Conservation (phyloP, 2,888 invertebrate species). For the Spialia ferax region DNA sequence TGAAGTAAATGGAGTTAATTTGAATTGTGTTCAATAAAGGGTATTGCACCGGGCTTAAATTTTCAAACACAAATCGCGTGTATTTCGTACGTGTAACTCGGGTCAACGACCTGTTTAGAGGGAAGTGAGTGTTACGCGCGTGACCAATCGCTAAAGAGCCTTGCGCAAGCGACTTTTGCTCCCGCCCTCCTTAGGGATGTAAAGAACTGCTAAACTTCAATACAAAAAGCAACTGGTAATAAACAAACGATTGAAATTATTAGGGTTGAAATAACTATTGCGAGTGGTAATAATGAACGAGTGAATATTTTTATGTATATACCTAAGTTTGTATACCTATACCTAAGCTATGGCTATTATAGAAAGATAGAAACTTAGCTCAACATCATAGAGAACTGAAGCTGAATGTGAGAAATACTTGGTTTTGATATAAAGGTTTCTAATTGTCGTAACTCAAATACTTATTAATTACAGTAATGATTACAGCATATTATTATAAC, state of each 20-base stretch:
- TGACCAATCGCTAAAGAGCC: constrained; percentile 71
- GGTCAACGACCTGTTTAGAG: constrained; percentile 76
- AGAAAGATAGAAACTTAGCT: neutral
- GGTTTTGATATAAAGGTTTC: too few species aligned
- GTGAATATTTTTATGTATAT: neutral
- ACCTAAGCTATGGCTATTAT: too few species aligned
- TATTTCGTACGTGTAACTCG: constrained; percentile 71
- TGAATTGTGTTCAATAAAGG: constrained; percentile 18
- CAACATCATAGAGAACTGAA: neutral
- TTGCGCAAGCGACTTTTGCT: constrained; percentile 72
- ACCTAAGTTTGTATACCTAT: neutral
- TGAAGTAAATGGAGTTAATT: constrained; percentile 15
- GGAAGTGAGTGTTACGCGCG: constrained; percentile 71
- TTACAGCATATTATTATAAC: too few species aligned
- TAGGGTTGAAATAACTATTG: neutral
- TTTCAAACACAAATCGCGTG: constrained; percentile 63
- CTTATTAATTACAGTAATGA: too few species aligned
- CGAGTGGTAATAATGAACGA: neutral
- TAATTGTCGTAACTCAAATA: too few species aligned
- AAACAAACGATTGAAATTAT: neutral
- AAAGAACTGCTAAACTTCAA: neutral
- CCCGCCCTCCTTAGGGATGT: constrained; percentile 72
- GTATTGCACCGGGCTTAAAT: constrained; percentile 36
- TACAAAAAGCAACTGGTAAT: neutral
- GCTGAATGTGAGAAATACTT: too few species aligned